Evolutionary conservation across 1,140 invertebrate genomes (phyloP).

Genomic region (Tigriopus japonicus): DNA sequence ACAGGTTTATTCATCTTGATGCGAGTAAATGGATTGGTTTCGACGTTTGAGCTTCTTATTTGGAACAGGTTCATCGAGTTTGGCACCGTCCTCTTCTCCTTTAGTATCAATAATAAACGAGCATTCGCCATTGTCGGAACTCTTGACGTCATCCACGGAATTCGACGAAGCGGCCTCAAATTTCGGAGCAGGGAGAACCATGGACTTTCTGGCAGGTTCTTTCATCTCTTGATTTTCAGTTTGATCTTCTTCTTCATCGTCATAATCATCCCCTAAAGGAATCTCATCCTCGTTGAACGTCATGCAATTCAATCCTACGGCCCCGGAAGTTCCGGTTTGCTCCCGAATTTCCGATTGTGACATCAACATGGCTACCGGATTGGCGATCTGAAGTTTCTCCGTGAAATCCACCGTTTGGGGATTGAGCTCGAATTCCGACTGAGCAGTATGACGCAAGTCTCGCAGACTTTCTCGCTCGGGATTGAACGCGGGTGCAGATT

Average conservation of each 20-base stretch:
- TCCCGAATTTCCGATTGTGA: neutral
- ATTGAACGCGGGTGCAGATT: conserved; percentile 27
- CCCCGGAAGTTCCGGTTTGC: neutral
- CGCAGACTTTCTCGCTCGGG: neutral
- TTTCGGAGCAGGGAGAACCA: neutral
- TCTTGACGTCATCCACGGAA: too few species aligned
- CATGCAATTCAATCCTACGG: neutral
- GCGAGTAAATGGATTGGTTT: too few species aligned
- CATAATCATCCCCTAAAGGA: neutral
- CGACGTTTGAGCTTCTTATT: too few species aligned
- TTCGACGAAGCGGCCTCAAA: neutral
- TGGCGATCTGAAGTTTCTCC: neutral
- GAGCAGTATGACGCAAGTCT: neutral
- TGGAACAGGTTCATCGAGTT: too few species aligned
- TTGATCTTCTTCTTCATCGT: neutral
- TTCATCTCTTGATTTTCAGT: neutral
- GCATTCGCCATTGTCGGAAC: too few species aligned
- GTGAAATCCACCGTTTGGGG: neutral
- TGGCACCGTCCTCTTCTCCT: too few species aligned
- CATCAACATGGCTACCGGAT: neutral
- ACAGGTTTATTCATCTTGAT: too few species aligned
- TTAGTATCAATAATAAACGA: too few species aligned
- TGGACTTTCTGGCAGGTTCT: neutral
- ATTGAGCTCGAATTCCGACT: neutral
- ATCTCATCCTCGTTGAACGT: conserved; percentile 10